These are phyloP conservation scores for Drosophila leonis DNA, from an alignment of 2,888 invertebrate species.

Conservation along the genomic window DNA sequence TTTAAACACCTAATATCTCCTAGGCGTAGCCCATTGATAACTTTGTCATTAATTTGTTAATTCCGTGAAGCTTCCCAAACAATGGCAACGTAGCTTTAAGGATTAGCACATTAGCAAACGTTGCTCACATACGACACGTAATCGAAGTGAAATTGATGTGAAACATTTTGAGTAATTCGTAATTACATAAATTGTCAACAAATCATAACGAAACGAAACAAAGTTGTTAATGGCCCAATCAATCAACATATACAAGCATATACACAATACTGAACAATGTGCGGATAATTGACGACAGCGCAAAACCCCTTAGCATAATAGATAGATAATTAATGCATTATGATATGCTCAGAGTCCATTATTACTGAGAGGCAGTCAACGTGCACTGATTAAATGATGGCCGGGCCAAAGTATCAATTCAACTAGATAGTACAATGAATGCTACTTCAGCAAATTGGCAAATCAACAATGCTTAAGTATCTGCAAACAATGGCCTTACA, in stretches of 20 bases:
- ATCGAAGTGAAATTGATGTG: constrained; percentile 2
- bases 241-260: constrained; percentile 19
- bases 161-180: constrained; percentile 26
- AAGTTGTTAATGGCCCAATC: constrained; percentile 22
- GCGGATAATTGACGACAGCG: constrained; percentile 2
- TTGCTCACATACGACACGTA: constrained; percentile 48
- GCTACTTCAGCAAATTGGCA: constrained; percentile 35
- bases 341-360: constrained; percentile 6
- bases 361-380: constrained; percentile 3
- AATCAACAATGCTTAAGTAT: constrained; percentile 47
- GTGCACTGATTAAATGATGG: constrained; percentile 31
- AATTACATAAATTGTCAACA: constrained; percentile 13
- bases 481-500: constrained; percentile 59
- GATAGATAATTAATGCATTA: constrained; percentile 39
- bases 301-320: constrained; percentile 22
- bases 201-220: constrained; percentile 24
- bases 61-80: background rate
- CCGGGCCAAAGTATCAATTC: constrained; percentile 22
- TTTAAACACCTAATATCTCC: background rate
- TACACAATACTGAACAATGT: constrained; percentile 3
- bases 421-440: constrained; percentile 9
- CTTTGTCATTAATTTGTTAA: background rate
- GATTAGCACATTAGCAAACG: constrained; percentile 7
- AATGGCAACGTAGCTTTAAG: background rate
- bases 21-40: background rate